These are phyloP conservation scores for Rallus crepitans DNA, from an alignment of 2,797 vertebrate species.

Conservation along the genomic window DNA sequence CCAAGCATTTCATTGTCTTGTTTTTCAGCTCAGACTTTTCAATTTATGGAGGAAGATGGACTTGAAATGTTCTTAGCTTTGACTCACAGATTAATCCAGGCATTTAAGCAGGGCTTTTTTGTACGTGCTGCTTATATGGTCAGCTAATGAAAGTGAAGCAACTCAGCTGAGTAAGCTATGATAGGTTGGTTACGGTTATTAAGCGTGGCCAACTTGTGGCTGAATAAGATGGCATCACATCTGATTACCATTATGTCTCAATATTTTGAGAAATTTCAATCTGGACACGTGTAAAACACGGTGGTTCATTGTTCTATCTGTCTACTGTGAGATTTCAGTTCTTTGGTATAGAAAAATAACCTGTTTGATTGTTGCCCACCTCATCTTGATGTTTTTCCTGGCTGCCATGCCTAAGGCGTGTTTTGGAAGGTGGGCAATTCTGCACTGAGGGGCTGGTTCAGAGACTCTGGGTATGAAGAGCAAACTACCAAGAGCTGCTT, in stretches of 20 bases:
- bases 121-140: not conserved
- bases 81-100: not conserved
- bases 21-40: not conserved
- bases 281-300: not conserved
- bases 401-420: fast-evolving
- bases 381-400: not conserved
- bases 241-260: not conserved
- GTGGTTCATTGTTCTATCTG: not conserved
- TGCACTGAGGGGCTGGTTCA: not conserved
- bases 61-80: slow-evolving; percentile 6
- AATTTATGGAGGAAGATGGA: not conserved
- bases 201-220: not conserved
- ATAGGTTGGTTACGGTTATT: not conserved
- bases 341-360: not conserved
- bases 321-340: not conserved
- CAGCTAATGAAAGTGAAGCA: slow-evolving; percentile 3
- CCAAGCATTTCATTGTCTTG: not conserved
- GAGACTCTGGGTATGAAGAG: not conserved
- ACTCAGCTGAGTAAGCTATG: not conserved
- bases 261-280: not conserved
- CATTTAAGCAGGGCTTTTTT: slow-evolving; percentile 22
- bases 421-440: not conserved
- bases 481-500: not conserved
- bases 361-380: not conserved
- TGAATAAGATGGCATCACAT: not conserved